A percentile compares a stretch with the other conserved stretches of the same genome.
These are phyloP conservation scores for Aspidiotus destructor DNA, from an alignment of 2,888 invertebrate genomes.

Conservation along the genomic window DNA sequence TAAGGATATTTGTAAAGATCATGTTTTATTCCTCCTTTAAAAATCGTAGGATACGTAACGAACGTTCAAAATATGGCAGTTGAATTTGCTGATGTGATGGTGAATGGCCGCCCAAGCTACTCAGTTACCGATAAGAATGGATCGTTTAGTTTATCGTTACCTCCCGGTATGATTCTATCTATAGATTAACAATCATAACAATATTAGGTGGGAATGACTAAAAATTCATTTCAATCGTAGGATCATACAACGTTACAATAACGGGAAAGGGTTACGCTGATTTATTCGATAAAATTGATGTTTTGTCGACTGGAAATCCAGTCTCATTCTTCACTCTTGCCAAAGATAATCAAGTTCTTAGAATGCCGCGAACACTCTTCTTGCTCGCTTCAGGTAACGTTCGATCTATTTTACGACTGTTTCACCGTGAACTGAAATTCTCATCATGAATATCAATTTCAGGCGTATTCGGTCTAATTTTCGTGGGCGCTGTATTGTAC, in stretches of 20 bases:
- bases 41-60: slow-evolving; percentile 14
- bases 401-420: background rate
- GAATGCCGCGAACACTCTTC: slow-evolving; percentile 66
- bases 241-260: no score
- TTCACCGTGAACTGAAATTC: background rate
- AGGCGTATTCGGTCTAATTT: slow-evolving; percentile 27
- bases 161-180: slow-evolving; percentile 2
- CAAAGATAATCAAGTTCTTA: slow-evolving; percentile 58
- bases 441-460: background rate
- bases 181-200: no score
- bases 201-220: no score
- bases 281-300: no score
- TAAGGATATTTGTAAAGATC: no score
- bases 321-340: slow-evolving; percentile 59
- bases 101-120: background rate
- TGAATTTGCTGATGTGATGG: slow-evolving; percentile 6
- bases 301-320: slow-evolving; percentile 42
- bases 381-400: slow-evolving; percentile 58
- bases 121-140: slow-evolving; percentile 5
- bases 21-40: no score
- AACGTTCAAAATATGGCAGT: slow-evolving; percentile 12
- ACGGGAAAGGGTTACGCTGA: no score
- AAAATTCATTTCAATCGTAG: no score
- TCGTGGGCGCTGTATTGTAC: slow-evolving; percentile 18
- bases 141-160: slow-evolving; percentile 1